Percentiles rank a stretch among this genome's conserved stretches.
Evolutionary conservation across 2,113 vertebrate genomes (phyloP).

Genomic region (Melanostigma gelatinosum): DNA sequence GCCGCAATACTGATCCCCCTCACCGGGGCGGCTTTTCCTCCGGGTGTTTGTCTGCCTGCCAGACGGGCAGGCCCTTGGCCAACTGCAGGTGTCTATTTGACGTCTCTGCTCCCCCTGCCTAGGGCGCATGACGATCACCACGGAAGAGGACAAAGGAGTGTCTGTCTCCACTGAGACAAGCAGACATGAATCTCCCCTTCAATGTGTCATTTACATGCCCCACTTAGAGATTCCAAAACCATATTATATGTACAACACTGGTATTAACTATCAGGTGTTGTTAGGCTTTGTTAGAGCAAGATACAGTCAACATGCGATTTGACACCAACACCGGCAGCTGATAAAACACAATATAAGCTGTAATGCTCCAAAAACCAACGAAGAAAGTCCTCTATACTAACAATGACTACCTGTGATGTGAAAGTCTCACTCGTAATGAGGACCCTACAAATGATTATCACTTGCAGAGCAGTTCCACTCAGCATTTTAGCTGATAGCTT

Average conservation of each 20-base stretch:
- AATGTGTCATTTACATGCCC: constrained; percentile 46
- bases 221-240: constrained; percentile 34
- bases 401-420: background rate
- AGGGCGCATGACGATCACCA: constrained; percentile 48
- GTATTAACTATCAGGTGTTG: constrained; percentile 48
- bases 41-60: constrained; percentile 57
- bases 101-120: constrained; percentile 30
- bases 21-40: constrained; percentile 56
- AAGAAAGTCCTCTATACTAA: background rate
- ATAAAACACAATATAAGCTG: constrained; percentile 21
- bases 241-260: constrained; percentile 9
- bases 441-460: too few relatives aligned
- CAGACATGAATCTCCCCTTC: constrained; percentile 30
- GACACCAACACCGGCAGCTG: constrained; percentile 49
- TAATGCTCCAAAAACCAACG: background rate
- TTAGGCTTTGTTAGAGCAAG: constrained; percentile 21
- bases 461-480: too few relatives aligned
- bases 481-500: too few relatives aligned
- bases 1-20: constrained; percentile 48
- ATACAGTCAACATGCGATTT: constrained; percentile 37
- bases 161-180: constrained; percentile 63
- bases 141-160: constrained; percentile 65
- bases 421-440: background rate
- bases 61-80: constrained; percentile 42
- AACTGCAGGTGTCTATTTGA: constrained; percentile 75